Evolutionary conservation across 1,140 invertebrate genomes (phyloP), one percentile per base, ranked within the genome.

Genomic region (Drosophila elegans): DNA sequence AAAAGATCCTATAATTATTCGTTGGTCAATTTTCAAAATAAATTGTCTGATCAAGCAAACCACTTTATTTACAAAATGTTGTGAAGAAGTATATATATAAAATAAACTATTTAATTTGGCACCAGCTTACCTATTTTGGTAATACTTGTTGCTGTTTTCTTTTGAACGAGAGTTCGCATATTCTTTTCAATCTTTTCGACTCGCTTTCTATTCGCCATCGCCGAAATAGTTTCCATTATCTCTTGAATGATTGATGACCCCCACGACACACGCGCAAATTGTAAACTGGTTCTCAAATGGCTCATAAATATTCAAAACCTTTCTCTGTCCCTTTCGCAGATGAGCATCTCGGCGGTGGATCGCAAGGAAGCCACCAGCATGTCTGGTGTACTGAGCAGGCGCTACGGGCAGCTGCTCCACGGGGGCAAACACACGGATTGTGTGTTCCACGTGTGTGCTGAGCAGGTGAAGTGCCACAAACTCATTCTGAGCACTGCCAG

Each of bases 401-500:
- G 91, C 3, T 92, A 90, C 63, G 88, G 78, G n/a, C 69, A 88
- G 34, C 55, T 92, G 2, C 27, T 92, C 51, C 74, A 55, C 3
- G 55, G 57, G 0, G 83, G 90, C 32, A 92, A 92, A 62, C 63
- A 85, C 59, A 89, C 72, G 9, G 91, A 92, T 41, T 92, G 91
- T 56, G 71, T 91, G 10, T 92, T 92, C 45, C 78, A 84, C 48
- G 76, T 92, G 13, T 78, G 74, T 27, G 82, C 81, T 3, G 45
- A 79, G 38, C 77, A 80, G 51, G n/a, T 92, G 2, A 90, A 90
- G 42, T 80, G 83, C 7, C 95, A 96, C 80, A 96, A 95, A 90
- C 88, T 96, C 38, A 95, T 96, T 59, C 79, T 97, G 29, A 94
- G 94, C 7, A 94, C 94, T 10, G 94, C 94, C 74, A 96, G 96